Percentiles rank a stretch among this genome's conserved stretches.
Conservation (phyloP, 1,140 invertebrate species). For the Leptoteleia sp. region DNA sequence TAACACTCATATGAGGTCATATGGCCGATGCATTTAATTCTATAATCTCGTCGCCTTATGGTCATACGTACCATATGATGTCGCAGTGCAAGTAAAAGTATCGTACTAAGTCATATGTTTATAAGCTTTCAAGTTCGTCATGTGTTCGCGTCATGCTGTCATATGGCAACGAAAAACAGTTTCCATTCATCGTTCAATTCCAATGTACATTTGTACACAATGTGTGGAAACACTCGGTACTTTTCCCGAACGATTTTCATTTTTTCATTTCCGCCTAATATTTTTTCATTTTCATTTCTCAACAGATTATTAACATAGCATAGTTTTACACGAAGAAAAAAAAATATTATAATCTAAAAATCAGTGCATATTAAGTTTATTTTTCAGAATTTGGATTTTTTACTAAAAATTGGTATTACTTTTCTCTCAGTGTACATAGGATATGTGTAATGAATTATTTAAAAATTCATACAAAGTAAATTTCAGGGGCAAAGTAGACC, state of each 20-base stretch:
- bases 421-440: no score
- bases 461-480: conserved; percentile 15
- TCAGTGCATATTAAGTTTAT: no score
- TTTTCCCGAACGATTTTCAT: no score
- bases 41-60: conserved; percentile 32
- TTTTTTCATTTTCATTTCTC: no score
- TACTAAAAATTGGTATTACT: no score
- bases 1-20: conserved; percentile 30
- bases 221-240: no score
- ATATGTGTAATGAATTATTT: no score
- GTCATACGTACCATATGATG: conserved; percentile 20
- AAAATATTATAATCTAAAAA: no score
- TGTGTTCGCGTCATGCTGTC: conserved; percentile 38
- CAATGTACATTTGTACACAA: conserved; percentile 21
- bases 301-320: no score
- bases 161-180: conserved; percentile 21
- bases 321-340: no score
- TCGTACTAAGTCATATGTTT: conserved; percentile 32
- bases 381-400: no score
- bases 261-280: no score
- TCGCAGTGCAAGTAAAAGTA: conserved; percentile 4
- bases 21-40: conserved; percentile 27
- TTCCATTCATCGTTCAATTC: conserved; percentile 1
- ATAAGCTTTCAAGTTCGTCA: conserved; percentile 34
- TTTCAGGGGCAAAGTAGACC: conserved; percentile 6